A percentile compares a stretch with the other conserved stretches of the same genome.
Evolutionary conservation across 2,888 invertebrate species (phyloP).

Genomic region (Chaetogeoica ovagalla): DNA sequence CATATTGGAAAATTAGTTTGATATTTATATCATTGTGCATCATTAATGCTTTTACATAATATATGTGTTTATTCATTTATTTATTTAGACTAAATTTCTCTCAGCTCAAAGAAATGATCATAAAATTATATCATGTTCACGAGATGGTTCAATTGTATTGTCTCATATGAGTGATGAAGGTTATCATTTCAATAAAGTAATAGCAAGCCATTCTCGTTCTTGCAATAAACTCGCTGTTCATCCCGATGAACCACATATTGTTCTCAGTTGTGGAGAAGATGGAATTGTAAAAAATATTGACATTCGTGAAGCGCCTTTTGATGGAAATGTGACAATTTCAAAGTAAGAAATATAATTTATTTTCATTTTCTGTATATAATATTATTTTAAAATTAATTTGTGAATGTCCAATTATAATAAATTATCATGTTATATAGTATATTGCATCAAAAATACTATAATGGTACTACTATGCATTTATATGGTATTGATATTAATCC

Average conservation of each 20-base stretch:
- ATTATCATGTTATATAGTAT: slow-evolving; percentile 14
- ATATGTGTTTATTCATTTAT: neutral
- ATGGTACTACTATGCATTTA: slow-evolving; percentile 65
- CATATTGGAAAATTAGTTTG: too few relatives aligned
- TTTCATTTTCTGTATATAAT: neutral
- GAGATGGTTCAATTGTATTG: slow-evolving; percentile 82
- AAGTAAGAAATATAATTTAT: slow-evolving; percentile 35
- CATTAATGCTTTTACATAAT: neutral
- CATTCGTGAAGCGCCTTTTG: slow-evolving; percentile 66
- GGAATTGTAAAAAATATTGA: slow-evolving; percentile 80
- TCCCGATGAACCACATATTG: slow-evolving; percentile 72
- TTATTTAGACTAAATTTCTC: slow-evolving; percentile 74
- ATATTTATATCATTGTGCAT: too few relatives aligned
- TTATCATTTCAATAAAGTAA: slow-evolving; percentile 65
- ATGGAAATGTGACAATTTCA: slow-evolving; percentile 58
- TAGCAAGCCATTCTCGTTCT: slow-evolving; percentile 74
- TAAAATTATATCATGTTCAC: slow-evolving; percentile 78
- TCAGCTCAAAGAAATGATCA: slow-evolving; percentile 77
- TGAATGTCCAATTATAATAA: neutral
- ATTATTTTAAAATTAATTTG: neutral
- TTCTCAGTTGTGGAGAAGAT: slow-evolving; percentile 86
- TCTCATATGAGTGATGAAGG: slow-evolving; percentile 63
- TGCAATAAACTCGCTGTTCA: slow-evolving; percentile 84
- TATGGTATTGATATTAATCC: slow-evolving; percentile 90
- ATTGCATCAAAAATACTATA: neutral